Base-by-base conservation (phyloP, 2,797 vertebrate genomes). In the Meriones psammophilus region DNA sequence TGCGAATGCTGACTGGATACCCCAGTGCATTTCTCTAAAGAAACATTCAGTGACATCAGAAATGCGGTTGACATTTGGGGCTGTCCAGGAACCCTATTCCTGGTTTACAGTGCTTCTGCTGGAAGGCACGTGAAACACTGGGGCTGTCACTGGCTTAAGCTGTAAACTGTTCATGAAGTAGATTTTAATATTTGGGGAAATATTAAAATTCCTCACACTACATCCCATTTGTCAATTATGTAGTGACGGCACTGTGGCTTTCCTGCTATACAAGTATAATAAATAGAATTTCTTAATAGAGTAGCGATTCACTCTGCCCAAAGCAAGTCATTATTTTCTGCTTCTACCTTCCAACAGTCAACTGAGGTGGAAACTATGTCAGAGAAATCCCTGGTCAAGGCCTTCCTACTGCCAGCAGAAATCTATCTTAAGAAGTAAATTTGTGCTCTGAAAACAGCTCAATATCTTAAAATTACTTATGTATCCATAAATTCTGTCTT, bases 341-440 rank as follows among this genome's bases (percentile, higher is more conserved):
- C 71, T 89, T 83, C 18, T 62, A 50, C 56, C 46, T 92, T 92
- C 92, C 93, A 80, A 83, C 0, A 91, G 64, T 87, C 66, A 85
- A 24, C 68, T 77, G 42, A 56, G 85, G 26, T 60, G 15, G 20
- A 88, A 66, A 77, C 39, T 66, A 50, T n/a, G 92, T 60, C 88
- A 18, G 56, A 20, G 28, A 20, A 8, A 69, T 36, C 39, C 14
- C 73, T 28, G 5, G 56, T 20, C 90, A 79, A 71, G 17, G 22
- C 33, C 60, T 85, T 33, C 28, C 36, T 18, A 5, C 69, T 0
- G 14, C 46, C 58, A 85, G 58, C 0, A 85, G 76, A 91, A 88
- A 66, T 46, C 68, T 36, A 46, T 9, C 88, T 33, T 91, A 50
- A 77, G 50, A 83, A 96, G 66, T 33, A 96, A 79, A 62, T 17